A percentile compares a stretch with the other conserved stretches of the same genome.
Conservation (phyloP, 2,113 vertebrate species). For the Corythoichthys intestinalis region DNA sequence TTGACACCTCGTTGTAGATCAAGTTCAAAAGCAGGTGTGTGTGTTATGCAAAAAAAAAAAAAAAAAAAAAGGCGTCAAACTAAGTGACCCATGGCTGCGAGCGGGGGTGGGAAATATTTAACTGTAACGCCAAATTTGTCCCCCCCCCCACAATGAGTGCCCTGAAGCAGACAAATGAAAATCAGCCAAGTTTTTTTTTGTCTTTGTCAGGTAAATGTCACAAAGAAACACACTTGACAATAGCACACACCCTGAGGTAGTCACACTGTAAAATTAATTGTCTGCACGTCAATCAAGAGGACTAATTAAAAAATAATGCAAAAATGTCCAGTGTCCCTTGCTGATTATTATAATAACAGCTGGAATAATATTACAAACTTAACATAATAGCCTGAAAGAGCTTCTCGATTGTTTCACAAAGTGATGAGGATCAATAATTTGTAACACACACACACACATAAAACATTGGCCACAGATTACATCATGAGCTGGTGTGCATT, state of each 20-base stretch:
- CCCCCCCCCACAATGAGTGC: neutral
- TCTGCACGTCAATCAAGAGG: conserved; percentile 29
- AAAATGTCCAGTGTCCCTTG: neutral
- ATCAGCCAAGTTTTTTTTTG: conserved; percentile 18
- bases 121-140: conserved; percentile 33
- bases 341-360: neutral
- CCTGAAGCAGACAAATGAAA: conserved; percentile 9
- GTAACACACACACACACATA: conserved; percentile 2
- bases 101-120: conserved; percentile 49
- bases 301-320: conserved; percentile 3
- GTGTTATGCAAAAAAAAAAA: conserved; percentile 6
- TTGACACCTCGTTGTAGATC: conserved; percentile 10
- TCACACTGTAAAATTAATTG: conserved; percentile 14
- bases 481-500: conserved; percentile 68
- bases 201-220: conserved; percentile 29
- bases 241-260: conserved; percentile 29
- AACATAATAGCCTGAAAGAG: conserved; percentile 8
- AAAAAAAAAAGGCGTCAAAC: conserved; percentile 19
- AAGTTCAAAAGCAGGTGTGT: conserved; percentile 30
- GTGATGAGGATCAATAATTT: conserved; percentile 45
- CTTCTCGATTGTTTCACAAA: conserved; percentile 3
- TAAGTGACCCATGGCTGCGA: conserved; percentile 38
- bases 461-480: conserved; percentile 66
- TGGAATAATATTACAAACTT: neutral
- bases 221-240: conserved; percentile 25